Conservation (phyloP, 2,113 vertebrate genomes). For the Pristiophorus japonicus region DNA sequence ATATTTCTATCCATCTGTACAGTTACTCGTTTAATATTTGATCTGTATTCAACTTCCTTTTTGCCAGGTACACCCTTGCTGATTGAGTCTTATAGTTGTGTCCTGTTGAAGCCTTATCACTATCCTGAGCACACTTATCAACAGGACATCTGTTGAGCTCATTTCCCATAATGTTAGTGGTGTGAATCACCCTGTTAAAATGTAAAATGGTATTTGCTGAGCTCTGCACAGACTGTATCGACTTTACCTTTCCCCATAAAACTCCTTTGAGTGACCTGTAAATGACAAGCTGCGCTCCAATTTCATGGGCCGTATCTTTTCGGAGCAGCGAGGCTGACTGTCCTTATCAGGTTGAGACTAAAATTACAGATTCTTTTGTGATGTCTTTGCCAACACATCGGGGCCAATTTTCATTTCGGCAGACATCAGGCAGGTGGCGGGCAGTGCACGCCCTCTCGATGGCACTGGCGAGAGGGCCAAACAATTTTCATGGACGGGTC, state of each 20-base stretch:
- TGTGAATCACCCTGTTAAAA: neutral
- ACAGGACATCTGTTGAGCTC: neutral
- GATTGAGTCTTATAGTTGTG: neutral
- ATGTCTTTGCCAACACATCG: neutral
- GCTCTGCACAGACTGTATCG: neutral
- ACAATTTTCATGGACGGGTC: neutral
- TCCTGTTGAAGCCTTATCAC: neutral
- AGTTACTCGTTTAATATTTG: neutral
- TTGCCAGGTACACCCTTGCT: neutral
- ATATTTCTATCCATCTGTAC: neutral
- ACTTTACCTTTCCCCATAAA: neutral
- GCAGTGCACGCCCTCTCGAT: neutral
- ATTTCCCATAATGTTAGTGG: neutral
- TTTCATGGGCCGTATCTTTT: neutral
- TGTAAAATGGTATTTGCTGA: neutral
- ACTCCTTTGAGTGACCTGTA: neutral
- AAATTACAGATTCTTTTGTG: neutral
- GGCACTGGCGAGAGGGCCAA: too few species aligned
- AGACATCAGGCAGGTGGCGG: neutral
- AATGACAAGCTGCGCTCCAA: neutral
- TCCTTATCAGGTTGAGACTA: neutral
- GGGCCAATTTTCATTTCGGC: neutral
- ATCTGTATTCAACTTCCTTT: neutral
- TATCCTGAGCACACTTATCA: neutral
- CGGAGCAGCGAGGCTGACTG: neutral